Conservation (phyloP, 2,113 vertebrate genomes). For the Alethe diademata region DNA sequence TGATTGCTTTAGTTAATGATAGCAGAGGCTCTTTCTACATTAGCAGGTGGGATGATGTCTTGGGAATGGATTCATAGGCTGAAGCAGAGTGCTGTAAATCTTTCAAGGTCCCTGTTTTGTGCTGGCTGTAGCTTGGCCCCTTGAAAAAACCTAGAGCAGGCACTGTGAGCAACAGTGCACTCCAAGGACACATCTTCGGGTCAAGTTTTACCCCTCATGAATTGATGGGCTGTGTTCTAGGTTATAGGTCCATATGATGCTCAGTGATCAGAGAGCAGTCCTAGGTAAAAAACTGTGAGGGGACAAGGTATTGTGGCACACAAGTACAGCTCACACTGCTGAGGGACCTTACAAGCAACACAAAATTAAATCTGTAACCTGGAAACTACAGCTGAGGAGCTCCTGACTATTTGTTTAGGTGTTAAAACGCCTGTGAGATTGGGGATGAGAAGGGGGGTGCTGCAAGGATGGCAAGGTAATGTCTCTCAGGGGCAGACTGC, state of each 20-base stretch:
- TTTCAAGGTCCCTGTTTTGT: neutral
- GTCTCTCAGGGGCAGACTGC: neutral
- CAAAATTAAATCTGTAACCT: neutral
- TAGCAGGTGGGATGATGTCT: neutral
- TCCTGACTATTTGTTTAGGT: neutral
- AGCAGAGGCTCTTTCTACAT: neutral
- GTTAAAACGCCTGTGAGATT: neutral
- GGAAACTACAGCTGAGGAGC: neutral
- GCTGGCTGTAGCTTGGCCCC: neutral
- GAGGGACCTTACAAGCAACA: neutral
- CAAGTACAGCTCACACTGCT: accelerated
- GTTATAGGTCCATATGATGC: neutral
- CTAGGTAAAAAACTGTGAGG: neutral
- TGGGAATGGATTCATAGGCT: neutral
- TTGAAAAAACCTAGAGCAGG: neutral
- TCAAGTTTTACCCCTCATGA: neutral
- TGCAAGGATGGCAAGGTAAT: neutral
- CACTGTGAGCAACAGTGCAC: neutral
- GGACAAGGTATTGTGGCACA: neutral
- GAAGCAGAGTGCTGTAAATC: neutral
- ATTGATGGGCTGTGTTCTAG: neutral
- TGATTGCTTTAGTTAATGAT: neutral
- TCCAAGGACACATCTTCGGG: accelerated
- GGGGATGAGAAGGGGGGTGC: neutral
- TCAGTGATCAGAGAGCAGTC: neutral